A percentile compares a stretch with the other conserved stretches of the same genome.
phyloP scores from a whole-genome alignment of 2,797 vertebrate genomes.

The Typhlichthys eigenmanni region DNA sequence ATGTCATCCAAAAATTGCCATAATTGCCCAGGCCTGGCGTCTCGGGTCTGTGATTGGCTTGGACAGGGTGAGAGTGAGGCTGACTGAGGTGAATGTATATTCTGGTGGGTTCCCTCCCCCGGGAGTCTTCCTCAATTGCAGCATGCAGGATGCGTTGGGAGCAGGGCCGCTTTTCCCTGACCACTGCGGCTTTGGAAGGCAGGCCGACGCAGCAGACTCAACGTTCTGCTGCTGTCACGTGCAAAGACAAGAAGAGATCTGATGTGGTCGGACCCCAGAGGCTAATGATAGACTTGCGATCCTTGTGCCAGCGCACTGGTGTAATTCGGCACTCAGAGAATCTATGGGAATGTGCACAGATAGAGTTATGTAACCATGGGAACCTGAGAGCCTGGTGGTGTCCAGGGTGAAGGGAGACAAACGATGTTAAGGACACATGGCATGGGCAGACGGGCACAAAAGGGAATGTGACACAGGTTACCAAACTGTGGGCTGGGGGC shows the following conservation, averaged over 20 bases:
- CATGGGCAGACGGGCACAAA: background rate
- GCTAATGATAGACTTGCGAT: conserved; percentile 72
- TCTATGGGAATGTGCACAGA: conserved; percentile 62
- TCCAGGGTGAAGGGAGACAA: conserved; percentile 35
- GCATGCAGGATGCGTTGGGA: conserved; percentile 27
- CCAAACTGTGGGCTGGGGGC: background rate
- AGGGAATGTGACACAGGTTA: background rate
- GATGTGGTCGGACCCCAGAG: conserved; percentile 67
- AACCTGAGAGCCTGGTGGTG: conserved; percentile 44
- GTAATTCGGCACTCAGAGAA: conserved; percentile 60
- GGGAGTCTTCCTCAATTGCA: conserved; percentile 46
- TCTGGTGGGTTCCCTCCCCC: conserved; percentile 13
- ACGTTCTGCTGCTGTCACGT: conserved; percentile 51
- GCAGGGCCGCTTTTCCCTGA: conserved; percentile 48
- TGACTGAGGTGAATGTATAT: conserved; percentile 51
- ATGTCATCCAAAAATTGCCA: conserved; percentile 77
- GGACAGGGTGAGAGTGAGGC: conserved; percentile 46
- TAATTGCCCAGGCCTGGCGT: conserved; percentile 73
- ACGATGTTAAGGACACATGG: background rate
- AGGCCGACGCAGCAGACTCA: conserved; percentile 34
- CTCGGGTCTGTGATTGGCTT: conserved; percentile 73
- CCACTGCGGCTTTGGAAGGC: conserved; percentile 45
- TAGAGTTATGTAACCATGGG: conserved; percentile 56
- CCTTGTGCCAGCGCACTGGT: conserved; percentile 52
- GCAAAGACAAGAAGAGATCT: conserved; percentile 59